Evolutionary conservation across 2,113 vertebrate genomes (phyloP).

Genomic region (Semnornis frantzii): DNA sequence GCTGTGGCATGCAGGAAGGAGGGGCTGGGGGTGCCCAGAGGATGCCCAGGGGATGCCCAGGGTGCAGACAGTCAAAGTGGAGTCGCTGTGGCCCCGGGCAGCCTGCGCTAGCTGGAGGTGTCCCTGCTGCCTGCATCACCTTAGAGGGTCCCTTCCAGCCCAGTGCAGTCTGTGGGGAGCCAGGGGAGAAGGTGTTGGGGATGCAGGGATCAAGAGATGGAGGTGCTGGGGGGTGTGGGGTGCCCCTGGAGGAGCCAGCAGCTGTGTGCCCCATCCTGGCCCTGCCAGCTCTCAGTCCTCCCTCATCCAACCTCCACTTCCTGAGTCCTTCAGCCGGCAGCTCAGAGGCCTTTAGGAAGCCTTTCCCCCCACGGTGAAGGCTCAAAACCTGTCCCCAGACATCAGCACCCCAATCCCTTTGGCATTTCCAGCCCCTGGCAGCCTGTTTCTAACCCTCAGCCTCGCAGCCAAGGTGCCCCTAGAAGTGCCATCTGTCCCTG

Average conservation of each 20-base stretch:
- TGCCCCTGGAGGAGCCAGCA: not conserved
- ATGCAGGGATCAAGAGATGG: accelerated
- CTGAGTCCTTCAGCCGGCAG: not conserved
- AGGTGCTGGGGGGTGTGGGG: accelerated
- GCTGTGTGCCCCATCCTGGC: not conserved
- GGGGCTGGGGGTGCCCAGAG: too few species aligned
- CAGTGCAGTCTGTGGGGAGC: too few species aligned
- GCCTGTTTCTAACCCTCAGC: accelerated
- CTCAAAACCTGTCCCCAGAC: not conserved
- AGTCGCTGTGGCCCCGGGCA: too few species aligned
- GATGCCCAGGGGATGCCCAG: too few species aligned
- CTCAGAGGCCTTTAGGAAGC: not conserved
- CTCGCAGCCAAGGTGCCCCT: not conserved
- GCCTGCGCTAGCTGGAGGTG: too few species aligned
- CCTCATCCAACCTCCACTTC: too few species aligned
- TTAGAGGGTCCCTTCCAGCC: too few species aligned
- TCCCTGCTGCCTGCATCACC: too few species aligned
- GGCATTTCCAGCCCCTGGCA: not conserved
- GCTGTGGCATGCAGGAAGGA: accelerated
- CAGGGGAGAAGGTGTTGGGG: not conserved
- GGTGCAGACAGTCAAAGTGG: too few species aligned
- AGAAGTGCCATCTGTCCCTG: not conserved
- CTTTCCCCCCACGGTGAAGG: accelerated
- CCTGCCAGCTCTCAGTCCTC: not conserved
- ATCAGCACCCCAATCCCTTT: not conserved